Evolutionary conservation across 64 coral and sea anemone genomes (phyloP).

Genomic region (Orbicella faveolata): DNA sequence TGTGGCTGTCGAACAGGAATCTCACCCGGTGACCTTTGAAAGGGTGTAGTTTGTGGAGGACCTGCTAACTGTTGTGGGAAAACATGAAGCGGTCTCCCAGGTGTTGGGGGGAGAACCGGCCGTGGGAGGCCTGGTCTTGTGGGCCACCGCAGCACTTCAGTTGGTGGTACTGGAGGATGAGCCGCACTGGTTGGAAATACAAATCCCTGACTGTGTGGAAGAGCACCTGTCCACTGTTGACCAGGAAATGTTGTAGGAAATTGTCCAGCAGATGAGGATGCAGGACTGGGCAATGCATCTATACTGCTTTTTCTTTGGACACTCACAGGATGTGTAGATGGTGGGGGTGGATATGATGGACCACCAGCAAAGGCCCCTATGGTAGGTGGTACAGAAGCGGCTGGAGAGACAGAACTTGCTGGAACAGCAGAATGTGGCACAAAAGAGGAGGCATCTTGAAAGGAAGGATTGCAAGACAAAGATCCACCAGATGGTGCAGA

Average conservation of each 20-base stretch:
- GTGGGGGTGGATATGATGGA: not conserved
- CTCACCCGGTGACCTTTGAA: not conserved
- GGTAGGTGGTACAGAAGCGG: not conserved
- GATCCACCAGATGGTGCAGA: not conserved
- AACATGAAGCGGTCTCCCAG: not conserved
- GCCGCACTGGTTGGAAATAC: not conserved
- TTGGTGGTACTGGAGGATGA: not conserved
- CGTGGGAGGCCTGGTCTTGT: not conserved
- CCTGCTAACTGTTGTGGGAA: not conserved
- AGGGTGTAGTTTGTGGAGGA: not conserved
- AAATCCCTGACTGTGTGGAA: not conserved
- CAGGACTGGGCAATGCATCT: not conserved
- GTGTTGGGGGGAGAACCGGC: not conserved
- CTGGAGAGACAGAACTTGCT: slow-evolving; percentile 4
- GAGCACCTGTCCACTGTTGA: not conserved
- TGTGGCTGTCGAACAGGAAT: not conserved
- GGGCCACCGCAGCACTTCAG: not conserved
- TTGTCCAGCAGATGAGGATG: not conserved
- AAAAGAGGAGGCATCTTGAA: not conserved
- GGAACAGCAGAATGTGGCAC: not conserved
- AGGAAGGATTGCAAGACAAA: not conserved
- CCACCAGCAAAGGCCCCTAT: not conserved
- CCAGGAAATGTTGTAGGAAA: not conserved
- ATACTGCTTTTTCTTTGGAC: not conserved
- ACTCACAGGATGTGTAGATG: not conserved